Evolutionary conservation across 2,113 vertebrate species (phyloP).

Genomic region (Formicarius rufipectus): DNA sequence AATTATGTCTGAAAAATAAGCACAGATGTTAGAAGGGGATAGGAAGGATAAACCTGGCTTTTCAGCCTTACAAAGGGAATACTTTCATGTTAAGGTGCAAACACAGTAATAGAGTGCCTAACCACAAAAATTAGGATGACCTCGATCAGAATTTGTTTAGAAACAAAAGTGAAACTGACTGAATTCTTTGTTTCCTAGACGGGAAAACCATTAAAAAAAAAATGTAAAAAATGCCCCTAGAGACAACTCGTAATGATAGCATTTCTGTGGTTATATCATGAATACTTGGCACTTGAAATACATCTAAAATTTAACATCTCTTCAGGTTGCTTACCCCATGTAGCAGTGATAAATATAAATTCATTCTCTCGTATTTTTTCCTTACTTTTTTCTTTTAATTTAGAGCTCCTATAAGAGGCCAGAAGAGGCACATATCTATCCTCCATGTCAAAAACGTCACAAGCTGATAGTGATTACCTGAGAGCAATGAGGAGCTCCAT

Average conservation of each 20-base stretch:
- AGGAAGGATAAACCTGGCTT: neutral
- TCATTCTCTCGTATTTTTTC: neutral
- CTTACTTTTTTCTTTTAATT: neutral
- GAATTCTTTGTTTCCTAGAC: neutral
- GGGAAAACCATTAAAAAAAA: neutral
- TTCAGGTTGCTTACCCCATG: neutral
- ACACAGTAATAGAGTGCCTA: neutral
- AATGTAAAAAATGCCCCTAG: neutral
- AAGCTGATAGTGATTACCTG: neutral
- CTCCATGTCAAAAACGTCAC: neutral
- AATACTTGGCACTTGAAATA: neutral
- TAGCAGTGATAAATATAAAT: neutral
- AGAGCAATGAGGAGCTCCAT: neutral
- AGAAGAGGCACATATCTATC: neutral
- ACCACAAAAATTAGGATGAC: neutral
- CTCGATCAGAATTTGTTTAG: neutral
- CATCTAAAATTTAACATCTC: neutral
- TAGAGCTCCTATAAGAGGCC: neutral
- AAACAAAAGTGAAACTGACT: conserved; percentile 44
- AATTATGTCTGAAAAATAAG: neutral
- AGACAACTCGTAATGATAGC: neutral
- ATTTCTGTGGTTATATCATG: neutral
- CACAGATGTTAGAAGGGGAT: neutral
- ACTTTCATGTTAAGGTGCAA: neutral
- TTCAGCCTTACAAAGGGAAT: neutral